Conservation (phyloP, 1,140 invertebrate genomes). For the Conus ventricosus region DNA sequence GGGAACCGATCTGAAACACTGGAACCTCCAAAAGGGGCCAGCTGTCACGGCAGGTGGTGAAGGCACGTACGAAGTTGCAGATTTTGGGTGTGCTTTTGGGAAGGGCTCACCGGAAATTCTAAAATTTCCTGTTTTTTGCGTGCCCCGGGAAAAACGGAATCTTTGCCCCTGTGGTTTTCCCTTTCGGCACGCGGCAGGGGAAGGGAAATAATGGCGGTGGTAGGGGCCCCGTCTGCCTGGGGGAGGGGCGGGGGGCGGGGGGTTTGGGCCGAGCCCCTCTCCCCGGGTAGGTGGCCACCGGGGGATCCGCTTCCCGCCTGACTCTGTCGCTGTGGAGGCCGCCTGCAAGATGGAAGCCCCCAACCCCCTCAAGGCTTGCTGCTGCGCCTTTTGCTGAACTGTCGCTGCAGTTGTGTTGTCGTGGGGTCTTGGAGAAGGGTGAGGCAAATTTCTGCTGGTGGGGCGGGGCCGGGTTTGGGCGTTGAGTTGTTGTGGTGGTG, state of each 20-base stretch:
- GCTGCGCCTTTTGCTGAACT: background rate
- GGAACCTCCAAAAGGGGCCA: background rate
- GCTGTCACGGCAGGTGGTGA: background rate
- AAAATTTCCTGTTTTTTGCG: background rate
- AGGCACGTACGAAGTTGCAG: background rate
- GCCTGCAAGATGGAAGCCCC: background rate
- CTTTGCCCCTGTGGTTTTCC: background rate
- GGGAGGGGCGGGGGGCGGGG: too few relatives aligned
- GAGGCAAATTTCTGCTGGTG: too few relatives aligned
- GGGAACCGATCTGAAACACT: background rate
- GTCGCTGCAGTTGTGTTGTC: constrained; percentile 2
- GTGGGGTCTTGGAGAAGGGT: too few relatives aligned
- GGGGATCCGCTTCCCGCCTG: background rate
- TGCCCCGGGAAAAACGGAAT: background rate
- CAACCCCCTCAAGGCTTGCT: background rate
- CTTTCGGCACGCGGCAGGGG: background rate
- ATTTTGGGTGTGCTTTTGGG: background rate
- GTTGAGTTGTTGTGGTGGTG: background rate
- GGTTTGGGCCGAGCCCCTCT: background rate
- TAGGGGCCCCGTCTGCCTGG: background rate
- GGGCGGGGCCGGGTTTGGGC: too few relatives aligned
- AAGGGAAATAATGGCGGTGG: background rate
- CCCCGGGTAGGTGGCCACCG: background rate
- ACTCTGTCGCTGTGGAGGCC: background rate
- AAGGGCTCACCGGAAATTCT: background rate